These are phyloP conservation scores for Stenotaenia linearis DNA, from an alignment of 2,888 invertebrate species.

Conservation along the genomic window DNA sequence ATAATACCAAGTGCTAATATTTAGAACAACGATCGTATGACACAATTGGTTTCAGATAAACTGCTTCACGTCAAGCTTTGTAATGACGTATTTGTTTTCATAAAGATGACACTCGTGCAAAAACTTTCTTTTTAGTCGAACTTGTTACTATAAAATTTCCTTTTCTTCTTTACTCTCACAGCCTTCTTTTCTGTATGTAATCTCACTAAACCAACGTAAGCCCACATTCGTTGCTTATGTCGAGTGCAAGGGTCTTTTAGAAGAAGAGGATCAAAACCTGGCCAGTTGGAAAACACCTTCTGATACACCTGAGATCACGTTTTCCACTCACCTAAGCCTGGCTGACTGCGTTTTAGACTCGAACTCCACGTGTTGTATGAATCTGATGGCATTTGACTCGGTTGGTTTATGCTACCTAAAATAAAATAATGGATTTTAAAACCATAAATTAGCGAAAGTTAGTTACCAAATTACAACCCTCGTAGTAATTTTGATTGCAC, in stretches of 20 bases:
- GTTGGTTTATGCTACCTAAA: background rate
- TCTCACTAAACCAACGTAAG: slow-evolving; percentile 2
- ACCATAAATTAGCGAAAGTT: too few relatives aligned
- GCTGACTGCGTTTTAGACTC: slow-evolving; percentile 26
- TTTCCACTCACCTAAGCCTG: slow-evolving; percentile 17
- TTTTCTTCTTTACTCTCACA: background rate
- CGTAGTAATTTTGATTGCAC: too few relatives aligned
- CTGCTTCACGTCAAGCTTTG: background rate
- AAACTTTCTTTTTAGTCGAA: background rate
- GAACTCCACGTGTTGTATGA: slow-evolving; percentile 2
- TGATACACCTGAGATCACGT: slow-evolving; percentile 17
- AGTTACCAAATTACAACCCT: too few relatives aligned
- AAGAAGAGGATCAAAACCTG: slow-evolving; percentile 5
- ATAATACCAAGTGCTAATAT: slow-evolving; percentile 16
- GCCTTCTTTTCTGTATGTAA: background rate
- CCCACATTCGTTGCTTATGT: slow-evolving; percentile 21
- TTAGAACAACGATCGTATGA: background rate
- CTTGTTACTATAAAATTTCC: background rate
- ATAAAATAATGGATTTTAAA: background rate
- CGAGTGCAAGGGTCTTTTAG: background rate
- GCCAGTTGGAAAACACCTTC: slow-evolving; percentile 22
- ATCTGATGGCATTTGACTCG: background rate
- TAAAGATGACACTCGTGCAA: background rate
- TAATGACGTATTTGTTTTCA: background rate
- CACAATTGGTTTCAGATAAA: slow-evolving; percentile 21